These are phyloP conservation scores for Apomyelois bistriatella DNA, from an alignment of 2,888 invertebrate species.

Conservation along the genomic window DNA sequence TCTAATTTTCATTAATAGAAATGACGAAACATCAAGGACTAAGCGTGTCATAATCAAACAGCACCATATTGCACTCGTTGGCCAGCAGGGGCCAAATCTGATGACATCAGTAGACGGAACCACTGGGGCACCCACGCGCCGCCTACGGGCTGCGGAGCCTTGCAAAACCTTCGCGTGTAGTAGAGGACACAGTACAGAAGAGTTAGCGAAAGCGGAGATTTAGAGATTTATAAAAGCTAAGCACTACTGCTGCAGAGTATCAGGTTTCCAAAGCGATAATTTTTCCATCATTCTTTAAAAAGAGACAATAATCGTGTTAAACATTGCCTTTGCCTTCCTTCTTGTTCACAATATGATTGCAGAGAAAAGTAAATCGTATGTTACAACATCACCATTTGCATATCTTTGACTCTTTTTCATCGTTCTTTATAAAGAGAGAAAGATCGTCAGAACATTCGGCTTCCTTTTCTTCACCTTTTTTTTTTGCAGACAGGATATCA, in stretches of 20 bases:
- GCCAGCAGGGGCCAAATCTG: slow-evolving; percentile 17
- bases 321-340: too few species aligned
- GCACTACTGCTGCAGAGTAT: not conserved
- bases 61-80: not conserved
- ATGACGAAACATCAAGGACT: slow-evolving; percentile 2
- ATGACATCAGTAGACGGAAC: slow-evolving; percentile 75
- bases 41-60: slow-evolving; percentile 1
- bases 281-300: too few species aligned
- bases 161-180: slow-evolving; percentile 51
- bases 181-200: slow-evolving; percentile 16
- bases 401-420: too few species aligned
- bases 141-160: slow-evolving; percentile 59
- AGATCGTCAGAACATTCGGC: too few species aligned
- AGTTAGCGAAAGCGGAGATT: not conserved
- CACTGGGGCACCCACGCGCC: slow-evolving; percentile 57
- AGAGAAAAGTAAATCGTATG: too few species aligned
- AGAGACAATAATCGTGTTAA: too few species aligned
- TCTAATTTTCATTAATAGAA: not conserved
- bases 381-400: too few species aligned
- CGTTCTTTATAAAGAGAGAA: too few species aligned
- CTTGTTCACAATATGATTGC: too few species aligned
- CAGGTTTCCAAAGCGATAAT: not conserved
- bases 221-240: not conserved
- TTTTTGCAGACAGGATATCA: too few species aligned
- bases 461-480: too few species aligned